Base-by-base conservation (phyloP, 1,140 invertebrate genomes). In the Dendrolimus kikuchii region DNA sequence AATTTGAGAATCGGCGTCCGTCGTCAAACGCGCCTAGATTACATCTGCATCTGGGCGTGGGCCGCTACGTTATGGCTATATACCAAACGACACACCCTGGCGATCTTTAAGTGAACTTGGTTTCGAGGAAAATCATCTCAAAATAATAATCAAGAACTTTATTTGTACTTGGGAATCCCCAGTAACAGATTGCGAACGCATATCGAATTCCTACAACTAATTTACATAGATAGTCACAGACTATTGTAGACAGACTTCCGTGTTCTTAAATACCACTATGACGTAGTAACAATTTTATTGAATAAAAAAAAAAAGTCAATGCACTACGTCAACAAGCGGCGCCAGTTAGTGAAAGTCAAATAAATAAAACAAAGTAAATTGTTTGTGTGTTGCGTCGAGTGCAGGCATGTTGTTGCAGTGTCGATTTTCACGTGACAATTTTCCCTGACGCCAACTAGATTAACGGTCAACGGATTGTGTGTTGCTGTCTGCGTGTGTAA, bases 401-500 rank as follows among this genome's bases (percentile, higher is more conserved):
- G 38, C 23, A 49, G 68, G 60, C 61, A 71, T 75, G 46, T 36
- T 38, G 46, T 8, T 36, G 7, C 23, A 10, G 46, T 38, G 6
- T 38, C 71, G 66, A 79, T 78, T 84, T 77, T 63, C 77, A 71
- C 66, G 62, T 62, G 66, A 71, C 66, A 50, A 72, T 77, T 79
- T 77, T 77, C 71, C 74, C 68, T 57, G 80, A 78, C 80, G 80
- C 78, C 79, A 65, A 56, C 62, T 62, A 68, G 77, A 81, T 83
- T 77, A 81, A 80, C 78, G 71, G 72, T 71, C 74, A 59, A 60
- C 56, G 52, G 64, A 59, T 51, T 68, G 78, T 81, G 74, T 85
- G 23, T 72, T 77, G 78, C 81, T 85, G 75, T 74, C 77, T 60
- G 71, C 71, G 65, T 82, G 82, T 84, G 84, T 23, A 62, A 80